phyloP scores from a whole-genome alignment of 2,888 invertebrate genomes.

The Periphyllus acericola region DNA sequence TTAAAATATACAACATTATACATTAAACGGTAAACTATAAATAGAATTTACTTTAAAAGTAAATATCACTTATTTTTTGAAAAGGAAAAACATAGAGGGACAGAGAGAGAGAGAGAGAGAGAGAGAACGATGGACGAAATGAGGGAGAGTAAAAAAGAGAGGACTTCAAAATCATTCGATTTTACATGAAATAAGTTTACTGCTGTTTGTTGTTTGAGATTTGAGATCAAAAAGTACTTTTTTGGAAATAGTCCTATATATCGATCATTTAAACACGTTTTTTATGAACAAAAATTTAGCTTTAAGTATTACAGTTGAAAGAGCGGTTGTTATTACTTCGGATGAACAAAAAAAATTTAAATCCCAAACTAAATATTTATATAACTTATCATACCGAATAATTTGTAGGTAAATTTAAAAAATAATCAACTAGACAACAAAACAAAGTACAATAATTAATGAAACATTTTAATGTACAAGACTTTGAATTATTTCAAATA shows the following conservation, averaged over 20 bases:
- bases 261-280: background rate
- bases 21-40: constrained; percentile 2
- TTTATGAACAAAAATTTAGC: background rate
- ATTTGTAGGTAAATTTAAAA: background rate
- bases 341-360: background rate
- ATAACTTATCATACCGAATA: background rate
- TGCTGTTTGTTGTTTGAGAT: constrained; percentile 1
- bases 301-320: background rate
- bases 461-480: no score
- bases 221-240: background rate
- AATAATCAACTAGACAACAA: no score
- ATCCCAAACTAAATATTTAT: background rate
- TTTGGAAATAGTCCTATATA: background rate
- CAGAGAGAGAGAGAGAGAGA: background rate
- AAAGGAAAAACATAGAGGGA: background rate
- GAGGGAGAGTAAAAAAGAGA: background rate
- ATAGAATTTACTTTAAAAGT: constrained; percentile 33
- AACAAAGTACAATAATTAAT: no score
- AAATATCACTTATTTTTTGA: constrained; percentile 34
- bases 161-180: background rate
- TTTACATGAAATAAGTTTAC: constrained; percentile 2
- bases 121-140: background rate
- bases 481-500: no score
- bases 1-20: constrained; percentile 5
- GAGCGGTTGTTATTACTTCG: background rate